Conservation (phyloP, 2,797 vertebrate genomes). For the Champsocephalus esox region DNA sequence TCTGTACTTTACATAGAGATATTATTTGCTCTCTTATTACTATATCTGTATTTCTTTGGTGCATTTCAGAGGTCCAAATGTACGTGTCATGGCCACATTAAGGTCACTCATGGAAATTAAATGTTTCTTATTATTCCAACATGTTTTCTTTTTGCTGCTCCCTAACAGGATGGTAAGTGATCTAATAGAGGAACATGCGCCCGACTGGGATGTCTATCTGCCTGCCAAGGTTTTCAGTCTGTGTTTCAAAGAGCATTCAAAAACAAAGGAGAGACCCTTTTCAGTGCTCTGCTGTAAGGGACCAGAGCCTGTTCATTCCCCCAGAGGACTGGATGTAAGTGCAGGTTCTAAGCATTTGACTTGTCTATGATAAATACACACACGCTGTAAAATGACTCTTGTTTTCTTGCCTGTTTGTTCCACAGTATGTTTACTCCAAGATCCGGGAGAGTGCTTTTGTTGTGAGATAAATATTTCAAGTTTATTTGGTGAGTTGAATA, state of each 20-base stretch:
- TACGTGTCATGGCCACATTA: neutral
- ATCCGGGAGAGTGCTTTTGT: conserved; percentile 70
- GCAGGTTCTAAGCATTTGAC: neutral
- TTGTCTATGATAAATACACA: neutral
- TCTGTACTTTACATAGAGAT: conserved; percentile 32
- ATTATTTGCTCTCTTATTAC: neutral
- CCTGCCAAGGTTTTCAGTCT: conserved; percentile 79
- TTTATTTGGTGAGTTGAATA: conserved; percentile 50
- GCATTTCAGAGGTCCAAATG: neutral
- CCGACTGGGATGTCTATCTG: conserved; percentile 81
- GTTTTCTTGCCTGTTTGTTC: conserved; percentile 14
- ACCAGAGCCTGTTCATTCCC: conserved; percentile 43
- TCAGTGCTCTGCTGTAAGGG: conserved; percentile 70
- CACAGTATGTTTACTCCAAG: conserved; percentile 56
- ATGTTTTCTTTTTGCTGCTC: neutral
- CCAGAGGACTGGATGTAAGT: conserved; percentile 66
- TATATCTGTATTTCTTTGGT: neutral
- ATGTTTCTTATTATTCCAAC: neutral
- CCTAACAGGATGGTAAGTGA: conserved; percentile 76
- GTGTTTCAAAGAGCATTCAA: conserved; percentile 77
- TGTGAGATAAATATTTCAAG: conserved; percentile 42
- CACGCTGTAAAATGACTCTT: conserved; percentile 4
- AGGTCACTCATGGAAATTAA: neutral
- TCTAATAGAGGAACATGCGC: conserved; percentile 68
- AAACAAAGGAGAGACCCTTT: conserved; percentile 78